Conservation (phyloP, 1,140 invertebrate species). For the Atopsyche davidsoni region DNA sequence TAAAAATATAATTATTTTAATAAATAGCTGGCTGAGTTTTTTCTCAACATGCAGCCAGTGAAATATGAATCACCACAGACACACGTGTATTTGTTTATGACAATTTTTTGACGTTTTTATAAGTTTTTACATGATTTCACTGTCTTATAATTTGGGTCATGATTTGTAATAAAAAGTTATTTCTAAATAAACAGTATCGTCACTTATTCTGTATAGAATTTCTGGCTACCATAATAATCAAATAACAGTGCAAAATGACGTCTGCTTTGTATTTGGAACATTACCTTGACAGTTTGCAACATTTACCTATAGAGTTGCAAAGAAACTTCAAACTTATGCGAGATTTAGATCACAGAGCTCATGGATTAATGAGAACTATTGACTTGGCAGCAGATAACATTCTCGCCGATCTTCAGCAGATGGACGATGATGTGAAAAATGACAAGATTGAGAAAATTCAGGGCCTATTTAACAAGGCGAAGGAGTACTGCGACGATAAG, state of each 20-base stretch:
- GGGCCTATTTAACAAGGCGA: constrained; percentile 81
- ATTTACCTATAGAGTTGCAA: constrained; percentile 88
- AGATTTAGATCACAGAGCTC: constrained; percentile 86
- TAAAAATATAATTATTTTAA: too few relatives aligned
- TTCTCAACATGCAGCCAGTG: too few relatives aligned
- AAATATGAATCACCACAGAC: too few relatives aligned
- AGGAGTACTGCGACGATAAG: constrained; percentile 94
- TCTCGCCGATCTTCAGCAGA: constrained; percentile 45
- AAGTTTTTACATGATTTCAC: too few relatives aligned
- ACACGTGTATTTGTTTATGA: too few relatives aligned
- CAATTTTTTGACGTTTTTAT: too few relatives aligned
- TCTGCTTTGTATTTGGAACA: constrained; percentile 91
- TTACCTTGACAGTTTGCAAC: constrained; percentile 91
- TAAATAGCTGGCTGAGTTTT: too few relatives aligned
- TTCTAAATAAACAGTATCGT: too few relatives aligned
- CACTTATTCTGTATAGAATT: too few relatives aligned
- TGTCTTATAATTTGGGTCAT: too few relatives aligned
- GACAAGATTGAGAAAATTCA: constrained; percentile 81
- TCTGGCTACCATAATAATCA: too few relatives aligned
- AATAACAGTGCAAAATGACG: constrained; percentile 58
- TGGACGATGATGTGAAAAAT: constrained; percentile 68
- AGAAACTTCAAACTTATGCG: constrained; percentile 94
- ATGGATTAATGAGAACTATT: constrained; percentile 84
- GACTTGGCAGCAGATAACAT: constrained; percentile 84
- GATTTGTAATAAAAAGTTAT: too few relatives aligned